Base-by-base conservation (phyloP, 1,140 invertebrate species). In the Drosophila oshimai region DNA sequence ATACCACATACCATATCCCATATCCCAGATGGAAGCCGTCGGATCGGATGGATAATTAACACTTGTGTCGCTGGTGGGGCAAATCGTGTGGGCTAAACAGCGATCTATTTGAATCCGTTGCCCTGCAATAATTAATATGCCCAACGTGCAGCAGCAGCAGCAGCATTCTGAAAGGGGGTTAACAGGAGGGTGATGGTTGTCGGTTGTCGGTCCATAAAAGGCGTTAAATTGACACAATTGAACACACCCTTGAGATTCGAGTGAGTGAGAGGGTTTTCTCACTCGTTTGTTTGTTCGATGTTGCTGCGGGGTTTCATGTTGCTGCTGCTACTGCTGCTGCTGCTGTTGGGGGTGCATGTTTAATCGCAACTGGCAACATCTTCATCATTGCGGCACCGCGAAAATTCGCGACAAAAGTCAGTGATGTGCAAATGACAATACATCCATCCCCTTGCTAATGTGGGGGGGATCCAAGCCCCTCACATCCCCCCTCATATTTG, bases 181-280 rank as follows among this genome's bases (percentile, higher is more conserved):
- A 26, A 3, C 10, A 24, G 28, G 45, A 7, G 15, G 26, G 47
- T 20, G 47, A 18, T 46, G 44, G 49, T 49, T 46, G 33, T 20
- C 29, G 46, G 55, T 39, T 62, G 76, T 61, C 55, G 64, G 78
- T 75, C 58, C 44, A 68, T 79, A 79, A 84, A 89, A 89, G 87
- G 87, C 87, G 87, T 89, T 89, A 89, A 89, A 89, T 89, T 89
- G 87, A 89, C 87, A 89, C 87, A 89, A 89, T 89, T 83, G 87
- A 89, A 89, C 67, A 83, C 87, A 89, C 87, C 87, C 87, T 83
- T 87, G 87, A 89, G 81, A 76, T 57, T 88, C 77, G 54, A 65
- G 75, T 54, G 45, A 44, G 47, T 57, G 68, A 62, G 69, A 26
- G 68, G 51, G 33, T 44, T 68, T 50, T 37, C 54, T 61, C 41